Evolutionary conservation across 2,888 invertebrate species (phyloP).

Genomic region (Netelia inedita): DNA sequence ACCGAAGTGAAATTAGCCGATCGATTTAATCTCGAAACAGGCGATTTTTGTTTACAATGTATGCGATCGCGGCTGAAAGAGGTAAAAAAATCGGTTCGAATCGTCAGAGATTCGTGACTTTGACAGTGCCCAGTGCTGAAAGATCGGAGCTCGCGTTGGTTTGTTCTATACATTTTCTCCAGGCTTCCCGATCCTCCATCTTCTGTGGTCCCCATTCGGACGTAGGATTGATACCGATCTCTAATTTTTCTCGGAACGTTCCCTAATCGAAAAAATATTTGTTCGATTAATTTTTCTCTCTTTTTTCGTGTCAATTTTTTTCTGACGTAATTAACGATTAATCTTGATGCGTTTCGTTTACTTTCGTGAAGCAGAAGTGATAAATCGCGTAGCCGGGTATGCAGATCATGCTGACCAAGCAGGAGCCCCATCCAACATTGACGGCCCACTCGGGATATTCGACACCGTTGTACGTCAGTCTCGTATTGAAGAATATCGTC

Average conservation of each 20-base stretch:
- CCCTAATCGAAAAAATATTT: conserved; percentile 68
- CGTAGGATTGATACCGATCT: conserved; percentile 78
- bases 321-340: not conserved
- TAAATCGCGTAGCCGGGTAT: conserved; percentile 91
- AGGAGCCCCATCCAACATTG: conserved; percentile 88
- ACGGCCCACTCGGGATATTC: conserved; percentile 88
- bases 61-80: not conserved
- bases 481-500: conserved; percentile 87
- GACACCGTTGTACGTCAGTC: conserved; percentile 87
- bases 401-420: conserved; percentile 90
- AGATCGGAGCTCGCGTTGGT: conserved; percentile 66
- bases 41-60: conserved; percentile 29
- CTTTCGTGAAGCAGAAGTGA: conserved; percentile 83
- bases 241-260: conserved; percentile 77
- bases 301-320: not conserved
- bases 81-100: not conserved
- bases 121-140: conserved; percentile 70
- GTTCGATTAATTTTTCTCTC: not conserved
- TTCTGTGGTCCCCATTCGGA: conserved; percentile 84
- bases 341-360: conserved; percentile 48
- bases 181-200: conserved; percentile 76
- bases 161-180: conserved; percentile 76
- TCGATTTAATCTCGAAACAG: conserved; percentile 38
- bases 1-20: not conserved
- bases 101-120: conserved; percentile 72